Conservation (phyloP, 1,140 invertebrate genomes). For the Drosophila leontia region DNA sequence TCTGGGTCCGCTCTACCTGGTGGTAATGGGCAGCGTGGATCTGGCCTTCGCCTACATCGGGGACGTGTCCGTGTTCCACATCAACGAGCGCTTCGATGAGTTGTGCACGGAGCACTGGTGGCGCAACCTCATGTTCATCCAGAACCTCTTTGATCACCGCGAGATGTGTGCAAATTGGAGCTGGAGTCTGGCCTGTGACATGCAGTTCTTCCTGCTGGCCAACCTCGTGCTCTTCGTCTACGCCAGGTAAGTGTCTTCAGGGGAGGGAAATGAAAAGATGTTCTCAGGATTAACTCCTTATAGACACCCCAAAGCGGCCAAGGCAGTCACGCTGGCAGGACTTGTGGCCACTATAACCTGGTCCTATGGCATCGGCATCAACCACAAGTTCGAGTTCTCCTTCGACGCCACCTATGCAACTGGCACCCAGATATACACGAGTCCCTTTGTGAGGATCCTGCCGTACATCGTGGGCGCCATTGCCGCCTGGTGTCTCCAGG, state of each 20-base stretch:
- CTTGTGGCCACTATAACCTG: conserved; percentile 63
- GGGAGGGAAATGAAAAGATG: no score
- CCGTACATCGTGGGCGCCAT: conserved; percentile 78
- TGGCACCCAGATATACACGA: conserved; percentile 78
- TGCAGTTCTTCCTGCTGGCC: conserved; percentile 90
- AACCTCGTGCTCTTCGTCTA: conserved; percentile 86
- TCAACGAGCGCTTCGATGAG: conserved; percentile 85
- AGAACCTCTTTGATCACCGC: conserved; percentile 86
- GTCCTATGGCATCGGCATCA: conserved; percentile 67
- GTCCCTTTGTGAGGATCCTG: conserved; percentile 76
- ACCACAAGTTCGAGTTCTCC: conserved; percentile 69
- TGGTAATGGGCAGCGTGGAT: conserved; percentile 86
- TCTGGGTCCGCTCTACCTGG: conserved; percentile 86
- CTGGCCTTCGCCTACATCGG: conserved; percentile 85
- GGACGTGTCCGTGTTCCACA: conserved; percentile 85
- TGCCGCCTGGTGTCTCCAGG: conserved; percentile 68
- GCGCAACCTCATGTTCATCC: conserved; percentile 88
- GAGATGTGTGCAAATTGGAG: conserved; percentile 91
- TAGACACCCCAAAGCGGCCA: conserved; percentile 62
- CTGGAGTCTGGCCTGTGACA: conserved; percentile 93
- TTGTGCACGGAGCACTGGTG: conserved; percentile 87
- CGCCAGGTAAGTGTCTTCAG: conserved; percentile 82
- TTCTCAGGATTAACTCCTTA: background rate
- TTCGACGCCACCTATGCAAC: conserved; percentile 74
- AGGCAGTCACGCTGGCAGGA: conserved; percentile 33